Evolutionary conservation across 1,140 invertebrate genomes (phyloP).

Genomic region (Oncopodura yosiiana): DNA sequence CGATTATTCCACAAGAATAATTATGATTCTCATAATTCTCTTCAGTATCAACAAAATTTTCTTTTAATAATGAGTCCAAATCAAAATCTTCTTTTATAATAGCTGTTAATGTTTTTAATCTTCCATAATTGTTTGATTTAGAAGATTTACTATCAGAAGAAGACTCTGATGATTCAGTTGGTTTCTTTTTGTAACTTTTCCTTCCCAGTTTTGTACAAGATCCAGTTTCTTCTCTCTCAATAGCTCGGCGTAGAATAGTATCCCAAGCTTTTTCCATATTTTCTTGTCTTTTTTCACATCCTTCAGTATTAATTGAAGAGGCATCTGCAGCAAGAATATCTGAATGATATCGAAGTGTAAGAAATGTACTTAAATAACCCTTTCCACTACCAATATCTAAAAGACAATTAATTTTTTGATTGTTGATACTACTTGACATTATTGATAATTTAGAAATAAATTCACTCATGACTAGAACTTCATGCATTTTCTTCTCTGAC

Average conservation of each 20-base stretch:
- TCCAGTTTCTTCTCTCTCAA: constrained; percentile 7
- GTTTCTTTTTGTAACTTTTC: constrained; percentile 10
- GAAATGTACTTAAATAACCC: constrained; percentile 65
- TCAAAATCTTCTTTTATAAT: constrained; percentile 16
- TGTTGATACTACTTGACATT: constrained; percentile 19
- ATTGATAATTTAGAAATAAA: constrained; percentile 44
- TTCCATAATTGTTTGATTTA: not conserved
- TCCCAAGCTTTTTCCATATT: constrained; percentile 44
- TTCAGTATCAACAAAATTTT: not conserved
- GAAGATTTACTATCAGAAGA: not conserved
- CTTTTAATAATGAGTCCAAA: constrained; percentile 5
- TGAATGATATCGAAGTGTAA: constrained; percentile 58
- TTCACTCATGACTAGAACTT: constrained; percentile 55
- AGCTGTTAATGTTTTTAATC: constrained; percentile 13
- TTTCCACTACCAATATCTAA: constrained; percentile 79
- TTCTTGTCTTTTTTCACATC: constrained; percentile 51
- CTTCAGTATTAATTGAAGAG: constrained; percentile 51
- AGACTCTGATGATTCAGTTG: not conserved
- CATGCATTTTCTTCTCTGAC: constrained; percentile 70
- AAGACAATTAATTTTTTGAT: constrained; percentile 41
- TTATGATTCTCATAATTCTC: not conserved
- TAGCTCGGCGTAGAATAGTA: constrained; percentile 18
- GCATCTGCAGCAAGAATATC: constrained; percentile 71
- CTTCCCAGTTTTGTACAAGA: constrained; percentile 13
- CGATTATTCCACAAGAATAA: constrained; percentile 50